Evolutionary conservation across 2,797 vertebrate species (phyloP).

Genomic region (Champsocephalus gunnari): DNA sequence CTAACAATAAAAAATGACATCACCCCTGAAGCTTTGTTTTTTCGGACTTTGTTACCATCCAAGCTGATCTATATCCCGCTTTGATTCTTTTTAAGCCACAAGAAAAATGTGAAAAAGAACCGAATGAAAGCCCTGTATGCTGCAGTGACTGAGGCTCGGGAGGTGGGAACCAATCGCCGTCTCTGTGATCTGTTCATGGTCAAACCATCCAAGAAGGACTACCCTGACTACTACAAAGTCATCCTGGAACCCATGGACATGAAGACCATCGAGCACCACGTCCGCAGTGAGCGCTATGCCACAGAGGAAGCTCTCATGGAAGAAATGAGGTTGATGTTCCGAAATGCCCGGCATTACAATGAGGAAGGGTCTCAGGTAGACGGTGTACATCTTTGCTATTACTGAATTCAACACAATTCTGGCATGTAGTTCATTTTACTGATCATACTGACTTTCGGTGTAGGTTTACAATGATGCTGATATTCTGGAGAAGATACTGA

Average conservation of each 20-base stretch:
- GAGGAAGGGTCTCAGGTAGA: conserved; percentile 98
- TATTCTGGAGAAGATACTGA: conserved; percentile 95
- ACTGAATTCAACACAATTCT: not conserved
- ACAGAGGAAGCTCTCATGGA: conserved; percentile 93
- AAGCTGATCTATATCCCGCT: not conserved
- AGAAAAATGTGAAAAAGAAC: conserved; percentile 97
- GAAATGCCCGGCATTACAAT: conserved; percentile 98
- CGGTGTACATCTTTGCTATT: not conserved
- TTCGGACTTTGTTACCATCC: not conserved
- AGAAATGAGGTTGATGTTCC: conserved; percentile 98
- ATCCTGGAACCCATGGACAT: conserved; percentile 98
- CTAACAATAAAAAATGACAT: not conserved
- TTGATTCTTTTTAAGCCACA: conserved; percentile 82
- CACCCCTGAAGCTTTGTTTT: not conserved
- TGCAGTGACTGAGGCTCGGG: conserved; percentile 91
- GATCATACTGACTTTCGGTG: not conserved
- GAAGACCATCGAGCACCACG: conserved; percentile 95
- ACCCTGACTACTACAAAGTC: conserved; percentile 98
- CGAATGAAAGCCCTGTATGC: conserved; percentile 94
- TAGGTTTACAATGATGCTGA: conserved; percentile 98
- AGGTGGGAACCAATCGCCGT: conserved; percentile 88
- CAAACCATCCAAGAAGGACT: conserved; percentile 98
- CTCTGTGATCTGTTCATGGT: conserved; percentile 98
- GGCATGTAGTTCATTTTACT: not conserved
- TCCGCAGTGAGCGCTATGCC: conserved; percentile 92